Evolutionary conservation across 2,888 invertebrate species (phyloP).

Genomic region (Pasiphila rectangulata): DNA sequence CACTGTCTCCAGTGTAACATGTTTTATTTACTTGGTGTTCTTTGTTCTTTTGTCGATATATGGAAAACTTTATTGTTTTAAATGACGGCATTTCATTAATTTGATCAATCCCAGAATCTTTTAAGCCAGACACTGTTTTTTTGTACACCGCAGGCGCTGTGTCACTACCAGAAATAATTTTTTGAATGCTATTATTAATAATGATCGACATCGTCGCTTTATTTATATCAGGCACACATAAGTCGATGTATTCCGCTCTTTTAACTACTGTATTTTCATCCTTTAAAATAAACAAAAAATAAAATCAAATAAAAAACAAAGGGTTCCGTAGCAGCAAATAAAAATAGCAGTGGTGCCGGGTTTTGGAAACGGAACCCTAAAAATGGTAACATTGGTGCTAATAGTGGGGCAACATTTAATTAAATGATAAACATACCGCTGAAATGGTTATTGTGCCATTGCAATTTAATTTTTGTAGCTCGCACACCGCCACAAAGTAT

Average conservation of each 20-base stretch:
- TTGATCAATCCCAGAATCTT: too few relatives aligned
- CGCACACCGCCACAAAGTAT: constrained; percentile 3
- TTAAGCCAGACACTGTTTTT: too few relatives aligned
- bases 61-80: too few relatives aligned
- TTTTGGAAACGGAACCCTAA: not conserved
- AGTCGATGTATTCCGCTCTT: not conserved
- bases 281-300: too few relatives aligned
- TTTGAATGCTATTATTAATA: constrained; percentile 3
- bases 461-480: constrained; percentile 4
- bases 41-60: too few relatives aligned
- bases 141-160: too few relatives aligned
- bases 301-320: too few relatives aligned
- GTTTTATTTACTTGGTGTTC: too few relatives aligned
- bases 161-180: constrained; percentile 6
- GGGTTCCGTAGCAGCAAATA: not conserved
- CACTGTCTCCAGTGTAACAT: too few relatives aligned
- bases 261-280: constrained; percentile 1
- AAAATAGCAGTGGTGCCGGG: constrained; percentile 3
- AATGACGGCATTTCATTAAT: too few relatives aligned
- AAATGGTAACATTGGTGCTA: not conserved
- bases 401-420: constrained; percentile 4
- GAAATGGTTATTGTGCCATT: constrained; percentile 1
- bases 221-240: constrained; percentile 7
- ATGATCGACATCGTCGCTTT: constrained; percentile 6
- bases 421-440: constrained; percentile 5